Base-by-base conservation (phyloP, 2,113 vertebrate genomes). In the Nansenia antarctica region DNA sequence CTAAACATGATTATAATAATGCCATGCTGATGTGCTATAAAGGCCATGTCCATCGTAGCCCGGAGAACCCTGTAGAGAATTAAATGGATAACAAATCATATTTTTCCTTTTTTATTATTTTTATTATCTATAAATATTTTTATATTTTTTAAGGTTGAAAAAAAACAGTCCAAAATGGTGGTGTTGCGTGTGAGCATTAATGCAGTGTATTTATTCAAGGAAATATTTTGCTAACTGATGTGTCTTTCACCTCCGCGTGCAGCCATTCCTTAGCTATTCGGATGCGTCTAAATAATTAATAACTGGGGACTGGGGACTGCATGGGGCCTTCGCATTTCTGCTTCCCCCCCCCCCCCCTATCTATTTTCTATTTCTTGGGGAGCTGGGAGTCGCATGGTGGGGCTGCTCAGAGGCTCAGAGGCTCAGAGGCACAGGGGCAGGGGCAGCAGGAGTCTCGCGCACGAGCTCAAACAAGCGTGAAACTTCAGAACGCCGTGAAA, bases 241-340 rank as follows among this genome's bases (percentile, higher is more conserved):
- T 26, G 67, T 53, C 35, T 34, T 58, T 61, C 64, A 39, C 32
- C 47, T 70, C 70, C 9, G 71, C 74, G 52, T 70, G 79, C 70
- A 69, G 39, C 35, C 57, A 70, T 60, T 61, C 29, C 61, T 69
- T 27, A 39, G 37, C 32, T 47, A 24, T 22, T 20, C 5, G 29
- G 57, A 34, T 62, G 66, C 61, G 72, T 8, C 32, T 90, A 69
- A 89, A 86, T 86, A 79, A 89, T 87, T 84, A 32, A 88, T 65
- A 54, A 32, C 65, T 35, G 58, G 24, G n/a, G n/a, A n/a, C 31
- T 29, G 26, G 79, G 32, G 65, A 73, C n/a, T 29, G 62, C 68
- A 55, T 27, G 18, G 22, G 53, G 62, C 68, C 47, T 55, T 53
- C 34, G 65, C 31, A 26, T 49, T 72, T 78, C 70, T 66, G 12